These are phyloP conservation scores for Chymomyza fuscimana DNA, from an alignment of 2,888 invertebrate genomes.

Conservation along the genomic window DNA sequence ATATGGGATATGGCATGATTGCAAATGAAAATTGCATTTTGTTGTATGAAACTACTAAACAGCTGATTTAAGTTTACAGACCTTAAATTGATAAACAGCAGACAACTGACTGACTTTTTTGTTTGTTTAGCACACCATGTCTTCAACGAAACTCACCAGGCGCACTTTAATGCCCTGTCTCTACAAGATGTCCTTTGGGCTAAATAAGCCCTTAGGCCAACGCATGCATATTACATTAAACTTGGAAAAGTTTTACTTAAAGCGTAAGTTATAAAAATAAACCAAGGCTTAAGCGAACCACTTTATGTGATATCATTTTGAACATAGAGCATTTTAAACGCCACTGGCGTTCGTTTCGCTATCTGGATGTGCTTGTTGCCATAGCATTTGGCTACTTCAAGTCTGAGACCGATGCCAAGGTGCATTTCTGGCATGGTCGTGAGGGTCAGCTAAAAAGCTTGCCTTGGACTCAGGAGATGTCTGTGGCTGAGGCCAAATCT, in stretches of 20 bases:
- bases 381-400: slow-evolving; percentile 76
- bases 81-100: too few relatives aligned
- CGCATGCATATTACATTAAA: slow-evolving; percentile 76
- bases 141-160: not conserved
- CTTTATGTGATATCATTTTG: not conserved
- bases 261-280: slow-evolving; percentile 59
- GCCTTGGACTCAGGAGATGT: slow-evolving; percentile 61
- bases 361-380: slow-evolving; percentile 73
- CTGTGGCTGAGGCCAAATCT: slow-evolving; percentile 51
- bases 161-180: slow-evolving; percentile 44
- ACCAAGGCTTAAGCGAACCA: not conserved
- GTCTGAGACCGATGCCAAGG: slow-evolving; percentile 61
- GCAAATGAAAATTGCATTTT: too few relatives aligned
- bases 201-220: slow-evolving; percentile 57
- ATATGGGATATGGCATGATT: too few relatives aligned
- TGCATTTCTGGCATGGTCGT: slow-evolving; percentile 65
- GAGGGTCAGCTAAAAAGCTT: slow-evolving; percentile 52
- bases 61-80: too few relatives aligned
- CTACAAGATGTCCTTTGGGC: slow-evolving; percentile 66
- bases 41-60: too few relatives aligned
- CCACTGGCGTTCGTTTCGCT: slow-evolving; percentile 46
- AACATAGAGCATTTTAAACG: slow-evolving; percentile 48
- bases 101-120: too few relatives aligned
- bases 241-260: slow-evolving; percentile 69
- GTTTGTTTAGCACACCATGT: too few relatives aligned